phyloP scores from a whole-genome alignment of 2,113 vertebrate species.

The Megaptera novaeangliae region DNA sequence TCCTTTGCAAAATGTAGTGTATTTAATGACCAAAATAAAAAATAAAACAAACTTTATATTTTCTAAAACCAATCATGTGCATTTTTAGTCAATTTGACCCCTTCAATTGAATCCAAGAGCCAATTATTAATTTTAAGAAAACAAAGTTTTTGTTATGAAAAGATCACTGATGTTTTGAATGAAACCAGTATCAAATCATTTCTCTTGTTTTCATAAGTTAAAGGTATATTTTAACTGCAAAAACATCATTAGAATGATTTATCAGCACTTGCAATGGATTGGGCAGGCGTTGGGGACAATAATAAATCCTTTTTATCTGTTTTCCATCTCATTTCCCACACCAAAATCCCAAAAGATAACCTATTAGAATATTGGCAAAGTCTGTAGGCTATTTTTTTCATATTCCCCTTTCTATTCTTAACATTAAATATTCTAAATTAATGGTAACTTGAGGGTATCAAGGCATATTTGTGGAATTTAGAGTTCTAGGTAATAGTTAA shows the following conservation, averaged over 20 bases:
- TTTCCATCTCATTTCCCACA: constrained; percentile 4
- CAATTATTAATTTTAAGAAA: neutral
- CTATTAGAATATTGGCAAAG: neutral
- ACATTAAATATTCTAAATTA: constrained; percentile 1
- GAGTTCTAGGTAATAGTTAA: neutral
- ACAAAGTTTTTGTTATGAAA: neutral
- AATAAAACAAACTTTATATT: neutral
- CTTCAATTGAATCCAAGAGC: neutral
- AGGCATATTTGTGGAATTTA: neutral
- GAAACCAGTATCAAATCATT: neutral
- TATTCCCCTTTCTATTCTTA: neutral
- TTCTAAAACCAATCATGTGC: neutral
- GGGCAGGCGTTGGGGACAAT: neutral
- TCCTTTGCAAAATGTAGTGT: neutral
- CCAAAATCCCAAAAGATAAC: neutral
- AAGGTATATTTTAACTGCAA: neutral
- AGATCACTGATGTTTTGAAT: neutral
- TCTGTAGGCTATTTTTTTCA: neutral
- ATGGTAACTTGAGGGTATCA: neutral
- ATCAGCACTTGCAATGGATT: neutral
- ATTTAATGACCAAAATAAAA: neutral
- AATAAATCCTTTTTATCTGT: neutral
- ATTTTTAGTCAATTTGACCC: neutral
- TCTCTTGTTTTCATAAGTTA: neutral
- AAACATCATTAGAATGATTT: neutral